Conservation (phyloP, 1,140 invertebrate species). For the Cecropterus lyciades region DNA sequence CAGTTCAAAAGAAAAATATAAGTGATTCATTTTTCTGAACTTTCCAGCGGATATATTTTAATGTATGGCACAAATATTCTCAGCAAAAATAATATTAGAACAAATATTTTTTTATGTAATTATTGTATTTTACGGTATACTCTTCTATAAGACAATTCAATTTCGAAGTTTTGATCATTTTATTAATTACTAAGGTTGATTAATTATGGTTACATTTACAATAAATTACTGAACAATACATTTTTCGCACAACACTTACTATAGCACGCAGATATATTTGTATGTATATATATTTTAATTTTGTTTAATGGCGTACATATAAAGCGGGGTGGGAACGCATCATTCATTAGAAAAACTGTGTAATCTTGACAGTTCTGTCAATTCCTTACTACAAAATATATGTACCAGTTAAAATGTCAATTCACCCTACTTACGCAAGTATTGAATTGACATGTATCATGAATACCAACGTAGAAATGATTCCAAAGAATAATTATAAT, state of each 20-base stretch:
- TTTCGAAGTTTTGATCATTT: too few species aligned
- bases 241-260: too few species aligned
- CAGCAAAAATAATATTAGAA: too few species aligned
- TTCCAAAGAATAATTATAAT: constrained; percentile 42
- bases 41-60: neutral
- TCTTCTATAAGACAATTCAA: neutral
- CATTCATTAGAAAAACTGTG: constrained; percentile 51
- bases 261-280: too few species aligned
- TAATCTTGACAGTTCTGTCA: constrained; percentile 65
- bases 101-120: too few species aligned
- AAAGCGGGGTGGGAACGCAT: constrained; percentile 36
- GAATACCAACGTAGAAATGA: constrained; percentile 58
- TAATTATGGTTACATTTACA: too few species aligned
- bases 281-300: too few species aligned
- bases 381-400: constrained; percentile 51
- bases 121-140: neutral
- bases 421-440: constrained; percentile 24
- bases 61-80: constrained; percentile 2
- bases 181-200: too few species aligned
- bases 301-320: constrained; percentile 44
- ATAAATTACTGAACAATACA: too few species aligned
- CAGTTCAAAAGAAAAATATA: too few species aligned
- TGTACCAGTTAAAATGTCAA: constrained; percentile 34
- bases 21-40: too few species aligned
- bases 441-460: constrained; percentile 59